These are phyloP conservation scores for Dicerorhinus sumatrensis DNA, from an alignment of 2,113 vertebrate species.

Conservation along the genomic window DNA sequence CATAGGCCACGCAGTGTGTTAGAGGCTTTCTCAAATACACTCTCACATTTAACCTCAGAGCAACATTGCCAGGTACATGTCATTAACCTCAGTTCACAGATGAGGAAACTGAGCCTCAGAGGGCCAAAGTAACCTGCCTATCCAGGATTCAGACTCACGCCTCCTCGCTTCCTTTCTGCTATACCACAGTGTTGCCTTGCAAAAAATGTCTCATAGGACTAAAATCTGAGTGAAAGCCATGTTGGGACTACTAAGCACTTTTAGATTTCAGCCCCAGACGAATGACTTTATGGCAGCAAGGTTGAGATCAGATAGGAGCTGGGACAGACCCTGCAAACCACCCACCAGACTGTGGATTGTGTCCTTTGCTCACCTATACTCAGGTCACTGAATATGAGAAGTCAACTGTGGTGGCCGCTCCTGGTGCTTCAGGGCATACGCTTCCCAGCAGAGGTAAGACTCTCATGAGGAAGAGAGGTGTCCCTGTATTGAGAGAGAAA, in stretches of 20 bases:
- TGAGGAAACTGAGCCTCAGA: too few species aligned
- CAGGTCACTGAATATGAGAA: neutral
- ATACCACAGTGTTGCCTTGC: neutral
- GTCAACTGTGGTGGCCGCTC: neutral
- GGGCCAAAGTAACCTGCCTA: neutral
- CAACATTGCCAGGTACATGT: neutral
- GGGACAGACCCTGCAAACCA: neutral
- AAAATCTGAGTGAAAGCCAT: neutral
- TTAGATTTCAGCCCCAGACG: neutral
- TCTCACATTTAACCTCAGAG: neutral
- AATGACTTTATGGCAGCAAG: neutral
- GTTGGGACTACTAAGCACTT: neutral
- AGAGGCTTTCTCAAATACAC: neutral
- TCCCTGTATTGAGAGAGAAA: too few species aligned
- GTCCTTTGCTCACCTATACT: neutral
- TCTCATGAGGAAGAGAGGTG: too few species aligned
- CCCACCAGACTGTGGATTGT: neutral
- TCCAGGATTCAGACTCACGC: neutral
- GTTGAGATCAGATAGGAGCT: neutral
- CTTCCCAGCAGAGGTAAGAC: neutral
- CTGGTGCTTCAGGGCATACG: neutral
- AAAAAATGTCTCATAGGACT: neutral
- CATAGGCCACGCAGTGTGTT: neutral
- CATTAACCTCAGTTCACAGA: neutral
- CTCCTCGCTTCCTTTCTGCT: neutral